These are phyloP conservation scores for Eristalis pertinax DNA, from an alignment of 2,888 invertebrate genomes.

Conservation along the genomic window DNA sequence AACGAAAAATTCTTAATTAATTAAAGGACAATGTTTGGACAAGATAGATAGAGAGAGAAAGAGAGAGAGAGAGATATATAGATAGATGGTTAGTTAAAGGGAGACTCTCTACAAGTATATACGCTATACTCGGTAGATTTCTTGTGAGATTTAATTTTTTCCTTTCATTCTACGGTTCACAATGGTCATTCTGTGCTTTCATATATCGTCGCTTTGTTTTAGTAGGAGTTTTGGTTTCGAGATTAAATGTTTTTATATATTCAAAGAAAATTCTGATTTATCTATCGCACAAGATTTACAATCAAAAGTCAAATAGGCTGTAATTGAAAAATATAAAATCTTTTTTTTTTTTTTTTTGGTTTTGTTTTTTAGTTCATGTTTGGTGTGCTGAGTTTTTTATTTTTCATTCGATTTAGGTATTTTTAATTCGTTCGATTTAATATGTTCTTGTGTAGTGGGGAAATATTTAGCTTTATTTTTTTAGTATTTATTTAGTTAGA, in stretches of 20 bases:
- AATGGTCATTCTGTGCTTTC: conserved; percentile 54
- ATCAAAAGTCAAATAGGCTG: conserved; percentile 82
- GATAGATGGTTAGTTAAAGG: neutral
- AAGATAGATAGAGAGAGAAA: neutral
- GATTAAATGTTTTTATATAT: conserved; percentile 59
- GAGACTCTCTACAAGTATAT: neutral
- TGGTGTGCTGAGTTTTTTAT: conserved; percentile 60
- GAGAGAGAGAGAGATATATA: neutral
- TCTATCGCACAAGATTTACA: conserved; percentile 82
- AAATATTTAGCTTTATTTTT: conserved; percentile 66
- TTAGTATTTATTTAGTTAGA: conserved; percentile 56
- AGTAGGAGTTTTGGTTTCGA: conserved; percentile 70
- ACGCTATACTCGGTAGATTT: neutral
- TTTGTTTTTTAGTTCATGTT: conserved; percentile 67
- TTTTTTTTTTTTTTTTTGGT: conserved; percentile 62
- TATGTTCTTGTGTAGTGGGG: conserved; percentile 65
- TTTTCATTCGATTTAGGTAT: conserved; percentile 54
- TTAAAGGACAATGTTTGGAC: neutral
- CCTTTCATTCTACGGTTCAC: conserved; percentile 51
- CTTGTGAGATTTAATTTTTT: neutral
- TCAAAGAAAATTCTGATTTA: conserved; percentile 80
- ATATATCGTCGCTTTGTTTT: conserved; percentile 24
- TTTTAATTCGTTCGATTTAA: conserved; percentile 56
- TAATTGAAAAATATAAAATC: conserved; percentile 79
- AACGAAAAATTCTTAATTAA: neutral